Conservation (phyloP, 2,888 invertebrate species). For the Zeuzera pyrina region DNA sequence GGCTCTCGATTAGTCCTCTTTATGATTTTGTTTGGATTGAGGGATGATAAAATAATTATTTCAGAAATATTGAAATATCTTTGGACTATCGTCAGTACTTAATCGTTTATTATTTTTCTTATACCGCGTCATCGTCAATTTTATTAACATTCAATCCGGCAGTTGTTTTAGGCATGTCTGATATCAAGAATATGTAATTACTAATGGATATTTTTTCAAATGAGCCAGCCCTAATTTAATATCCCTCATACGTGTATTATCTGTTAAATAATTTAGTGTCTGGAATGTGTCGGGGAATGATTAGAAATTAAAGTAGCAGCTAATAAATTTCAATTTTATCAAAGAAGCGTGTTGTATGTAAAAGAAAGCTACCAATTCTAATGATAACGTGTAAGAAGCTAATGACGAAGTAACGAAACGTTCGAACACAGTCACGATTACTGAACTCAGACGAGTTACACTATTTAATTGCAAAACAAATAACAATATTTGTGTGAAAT, state of each 20-base stretch:
- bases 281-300: slow-evolving; percentile 21
- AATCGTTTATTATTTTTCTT: slow-evolving; percentile 8
- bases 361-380: not conserved
- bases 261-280: slow-evolving; percentile 22
- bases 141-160: slow-evolving; percentile 34
- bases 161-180: slow-evolving; percentile 25
- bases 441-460: slow-evolving; percentile 14
- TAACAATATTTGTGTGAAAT: slow-evolving; percentile 17
- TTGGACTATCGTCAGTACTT: not conserved
- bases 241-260: slow-evolving; percentile 22
- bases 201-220: slow-evolving; percentile 33
- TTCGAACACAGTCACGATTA: slow-evolving; percentile 13
- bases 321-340: slow-evolving; percentile 24
- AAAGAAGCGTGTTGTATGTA: not conserved
- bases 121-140: slow-evolving; percentile 16
- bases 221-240: slow-evolving; percentile 28
- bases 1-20: slow-evolving; percentile 35
- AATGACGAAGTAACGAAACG: not conserved
- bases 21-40: slow-evolving; percentile 15
- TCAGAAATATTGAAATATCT: too few species aligned
- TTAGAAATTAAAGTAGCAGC: slow-evolving; percentile 29
- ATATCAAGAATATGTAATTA: slow-evolving; percentile 40
- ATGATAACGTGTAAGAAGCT: not conserved
- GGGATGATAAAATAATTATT: slow-evolving; percentile 16
- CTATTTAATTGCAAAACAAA: slow-evolving; percentile 19